These are phyloP conservation scores for Diarsia rubi DNA, from an alignment of 2,888 invertebrate species.

Conservation along the genomic window DNA sequence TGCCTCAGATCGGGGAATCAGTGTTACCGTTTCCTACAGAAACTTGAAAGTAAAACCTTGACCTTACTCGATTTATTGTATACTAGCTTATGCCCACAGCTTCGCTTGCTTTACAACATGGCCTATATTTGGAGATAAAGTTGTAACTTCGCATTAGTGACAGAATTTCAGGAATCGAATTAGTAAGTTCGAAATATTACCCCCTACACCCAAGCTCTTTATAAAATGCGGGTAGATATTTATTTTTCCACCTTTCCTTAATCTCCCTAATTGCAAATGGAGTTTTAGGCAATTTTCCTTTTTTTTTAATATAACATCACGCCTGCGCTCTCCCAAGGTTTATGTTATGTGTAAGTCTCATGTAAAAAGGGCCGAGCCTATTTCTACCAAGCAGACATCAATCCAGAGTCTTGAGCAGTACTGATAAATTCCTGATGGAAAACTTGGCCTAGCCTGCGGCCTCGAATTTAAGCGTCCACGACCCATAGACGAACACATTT, in stretches of 20 bases:
- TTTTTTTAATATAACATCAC: neutral
- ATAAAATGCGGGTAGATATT: neutral
- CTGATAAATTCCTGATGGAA: neutral
- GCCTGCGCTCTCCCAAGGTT: neutral
- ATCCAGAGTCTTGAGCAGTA: neutral
- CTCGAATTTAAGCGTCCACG: too few relatives aligned
- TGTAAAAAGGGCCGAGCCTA: neutral
- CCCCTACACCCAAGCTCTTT: neutral
- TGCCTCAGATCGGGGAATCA: neutral
- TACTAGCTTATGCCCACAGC: neutral
- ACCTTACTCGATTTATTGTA: neutral
- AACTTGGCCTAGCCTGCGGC: neutral
- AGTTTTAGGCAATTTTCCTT: neutral
- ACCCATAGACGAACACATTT: too few relatives aligned
- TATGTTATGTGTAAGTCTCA: neutral
- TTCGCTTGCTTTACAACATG: neutral
- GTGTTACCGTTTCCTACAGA: neutral
- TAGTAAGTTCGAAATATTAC: neutral
- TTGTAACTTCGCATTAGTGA: neutral
- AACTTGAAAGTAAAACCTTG: neutral
- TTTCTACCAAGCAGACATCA: neutral
- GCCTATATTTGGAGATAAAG: neutral
- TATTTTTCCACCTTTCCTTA: neutral
- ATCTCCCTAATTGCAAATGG: neutral
- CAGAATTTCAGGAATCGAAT: neutral